Base-by-base conservation (phyloP, 2,797 vertebrate genomes). In the Phyllotis vaccarum region DNA sequence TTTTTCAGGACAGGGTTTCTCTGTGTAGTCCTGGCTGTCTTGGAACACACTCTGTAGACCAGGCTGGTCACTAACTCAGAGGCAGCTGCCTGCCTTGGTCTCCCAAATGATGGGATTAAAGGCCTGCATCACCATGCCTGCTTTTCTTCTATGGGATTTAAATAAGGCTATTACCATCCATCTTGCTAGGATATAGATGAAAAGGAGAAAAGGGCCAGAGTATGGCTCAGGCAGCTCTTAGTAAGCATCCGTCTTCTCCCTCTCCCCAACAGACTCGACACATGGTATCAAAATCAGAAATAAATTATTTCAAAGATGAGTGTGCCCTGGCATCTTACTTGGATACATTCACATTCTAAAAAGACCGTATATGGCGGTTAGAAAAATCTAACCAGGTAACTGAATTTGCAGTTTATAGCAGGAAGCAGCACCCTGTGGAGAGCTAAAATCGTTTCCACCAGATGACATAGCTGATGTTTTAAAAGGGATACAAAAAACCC, bases 271-370 rank as follows among this genome's bases (percentile, higher is more conserved):
- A 86, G 29, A 54, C 13, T n/a, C 22, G 11, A 79, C 54, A 74
- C 75, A 75, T 34, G 60, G 64, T 80, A 82, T 31, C 88, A 89
- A 93, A 88, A 88, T 90, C 58, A 93, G 93, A 86, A 95, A 92
- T 94, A 92, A n/a, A 94, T 93, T 72, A 86, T 87, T 96, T 93
- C 75, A 93, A 91, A 96, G 70, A 85, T 94, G 86, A 95, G 83
- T 83, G 85, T 31, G 52, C 86, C 60, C 79, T 94, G 91, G 86
- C 81, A 86, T 82, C 70, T 92, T 96, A 80, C 82, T 94, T 93
- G 82, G 79, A 76, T 94, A 91, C 21, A 62, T 60, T 96, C 82
- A 34, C 56, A 94, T 95, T 87, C 90, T 70, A 79, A 89, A 92
- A 91, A 89, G 49, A 64, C 83, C 78, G 92, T 80, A 81, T 82